phyloP scores from a whole-genome alignment of 2,888 invertebrate genomes.

The Tanypteryx hageni region DNA sequence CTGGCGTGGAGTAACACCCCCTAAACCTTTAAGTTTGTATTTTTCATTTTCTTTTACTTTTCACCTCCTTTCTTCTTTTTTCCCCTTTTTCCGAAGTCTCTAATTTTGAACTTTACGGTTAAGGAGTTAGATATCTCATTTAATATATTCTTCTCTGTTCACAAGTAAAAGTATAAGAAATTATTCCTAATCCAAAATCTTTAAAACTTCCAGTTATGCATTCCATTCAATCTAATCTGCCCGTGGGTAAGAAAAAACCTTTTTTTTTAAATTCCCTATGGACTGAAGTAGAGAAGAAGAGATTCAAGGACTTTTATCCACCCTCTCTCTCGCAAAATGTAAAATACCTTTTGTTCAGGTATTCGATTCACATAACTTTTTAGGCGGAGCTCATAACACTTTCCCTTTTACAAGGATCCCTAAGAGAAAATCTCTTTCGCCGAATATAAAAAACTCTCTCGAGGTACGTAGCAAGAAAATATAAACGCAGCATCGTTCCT shows the following conservation, averaged over 20 bases:
- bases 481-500: not conserved
- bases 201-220: not conserved
- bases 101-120: no score
- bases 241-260: not conserved
- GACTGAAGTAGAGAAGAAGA: not conserved
- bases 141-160: no score
- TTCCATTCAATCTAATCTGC: not conserved
- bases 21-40: no score
- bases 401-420: not conserved
- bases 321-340: not conserved
- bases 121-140: no score
- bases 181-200: not conserved
- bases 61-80: no score
- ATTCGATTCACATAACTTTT: not conserved
- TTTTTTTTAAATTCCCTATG: not conserved
- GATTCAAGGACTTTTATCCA: not conserved
- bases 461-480: not conserved
- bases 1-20: no score
- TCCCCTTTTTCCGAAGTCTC: no score
- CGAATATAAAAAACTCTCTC: not conserved
- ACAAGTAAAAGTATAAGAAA: not conserved
- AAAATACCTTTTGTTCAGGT: constrained; percentile 14
- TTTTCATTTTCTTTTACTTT: no score
- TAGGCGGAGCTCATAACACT: no score
- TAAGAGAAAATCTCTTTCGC: not conserved